Base-by-base conservation (phyloP, 2,113 vertebrate genomes). In the Ascaphus truei region DNA sequence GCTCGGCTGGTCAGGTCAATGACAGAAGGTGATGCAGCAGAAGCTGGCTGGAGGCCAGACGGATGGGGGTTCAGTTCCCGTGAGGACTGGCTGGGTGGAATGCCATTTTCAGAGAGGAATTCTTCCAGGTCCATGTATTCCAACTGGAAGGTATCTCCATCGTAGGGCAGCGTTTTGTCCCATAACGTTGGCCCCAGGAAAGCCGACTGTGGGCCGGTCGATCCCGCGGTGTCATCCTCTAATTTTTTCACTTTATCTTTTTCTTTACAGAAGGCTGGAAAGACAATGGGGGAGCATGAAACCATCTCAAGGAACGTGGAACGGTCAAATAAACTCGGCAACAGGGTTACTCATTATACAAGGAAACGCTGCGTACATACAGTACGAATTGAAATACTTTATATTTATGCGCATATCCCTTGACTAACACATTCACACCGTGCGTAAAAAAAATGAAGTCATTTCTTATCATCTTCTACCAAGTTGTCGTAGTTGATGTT, bases 61-160 rank as follows among this genome's bases (percentile, higher is more conserved):
- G 88, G 92, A 76, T 92, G 90, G 1, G 75, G 87, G 73, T 78
- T 90, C 78, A 91, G 92, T 67, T 94, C 88, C 0, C 90, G 88
- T 76, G 93, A 92, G 4, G 89, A 85, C 0, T 93, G 86, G 83
- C 92, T 98, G 62, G 94, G 93, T 3, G 97, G 96, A 74, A 99
- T 99, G 81, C 96, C 95, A 69, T 99, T 99, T 85, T 99, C 96
- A 0, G 93, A 95, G 75, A 99, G 89, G 83, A 99, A 99, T 86
- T 99, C 97, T 86, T 99, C 96, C 91, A 99, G 89, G 87, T 99
- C 97, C 97, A 99, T 98, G 90, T 98, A 99, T 80, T 99, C 97
- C 91, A 99, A 87, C 84, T 99, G 96, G 75, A 99, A 99, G 81
- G 90, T 95, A 84, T 98, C 95, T 39, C 91, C 95, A 16, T 98